Percentiles rank a stretch among this genome's conserved stretches.
These are phyloP conservation scores for Calycopis cecrops DNA, from an alignment of 1,140 invertebrate species.

Conservation along the genomic window DNA sequence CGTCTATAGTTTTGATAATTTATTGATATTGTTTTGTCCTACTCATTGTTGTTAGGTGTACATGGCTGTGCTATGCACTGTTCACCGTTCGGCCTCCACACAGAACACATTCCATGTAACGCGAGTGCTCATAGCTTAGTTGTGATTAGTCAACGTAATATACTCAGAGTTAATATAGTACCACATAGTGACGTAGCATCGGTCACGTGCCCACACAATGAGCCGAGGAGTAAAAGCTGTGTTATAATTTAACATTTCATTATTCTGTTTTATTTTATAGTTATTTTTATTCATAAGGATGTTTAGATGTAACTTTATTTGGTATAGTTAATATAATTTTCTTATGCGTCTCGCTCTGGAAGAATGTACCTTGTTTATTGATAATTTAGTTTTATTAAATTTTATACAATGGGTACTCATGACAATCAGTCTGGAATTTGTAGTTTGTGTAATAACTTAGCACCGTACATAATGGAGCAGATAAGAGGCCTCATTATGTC, in stretches of 20 bases:
- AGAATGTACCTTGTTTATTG: constrained; percentile 67
- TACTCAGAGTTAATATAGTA: constrained; percentile 18
- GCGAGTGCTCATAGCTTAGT: constrained; percentile 47
- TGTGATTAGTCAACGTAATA: constrained; percentile 39
- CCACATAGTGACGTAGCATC: constrained; percentile 39
- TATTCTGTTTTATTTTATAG: constrained; percentile 73
- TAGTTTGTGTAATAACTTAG: constrained; percentile 37
- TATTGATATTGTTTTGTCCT: constrained; percentile 53
- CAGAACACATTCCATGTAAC: constrained; percentile 66
- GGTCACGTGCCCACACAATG: constrained; percentile 49
- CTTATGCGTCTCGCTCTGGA: constrained; percentile 53
- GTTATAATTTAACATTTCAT: constrained; percentile 73
- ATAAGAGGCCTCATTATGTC: constrained; percentile 57
- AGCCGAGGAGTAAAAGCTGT: constrained; percentile 67
- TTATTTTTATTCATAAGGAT: constrained; percentile 69
- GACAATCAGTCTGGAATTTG: constrained; percentile 50
- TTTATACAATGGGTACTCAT: constrained; percentile 68
- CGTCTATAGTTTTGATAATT: constrained; percentile 50
- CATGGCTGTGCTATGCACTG: constrained; percentile 61
- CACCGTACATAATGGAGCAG: constrained; percentile 47
- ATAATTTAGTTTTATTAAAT: constrained; percentile 65
- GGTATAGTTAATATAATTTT: constrained; percentile 63
- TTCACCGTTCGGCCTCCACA: constrained; percentile 26
- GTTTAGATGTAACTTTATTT: constrained; percentile 74
- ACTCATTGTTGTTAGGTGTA: constrained; percentile 53